Percentiles rank a stretch among this genome's conserved stretches.
Conservation (phyloP, 2,797 vertebrate genomes). For the Vespertilio murinus region DNA sequence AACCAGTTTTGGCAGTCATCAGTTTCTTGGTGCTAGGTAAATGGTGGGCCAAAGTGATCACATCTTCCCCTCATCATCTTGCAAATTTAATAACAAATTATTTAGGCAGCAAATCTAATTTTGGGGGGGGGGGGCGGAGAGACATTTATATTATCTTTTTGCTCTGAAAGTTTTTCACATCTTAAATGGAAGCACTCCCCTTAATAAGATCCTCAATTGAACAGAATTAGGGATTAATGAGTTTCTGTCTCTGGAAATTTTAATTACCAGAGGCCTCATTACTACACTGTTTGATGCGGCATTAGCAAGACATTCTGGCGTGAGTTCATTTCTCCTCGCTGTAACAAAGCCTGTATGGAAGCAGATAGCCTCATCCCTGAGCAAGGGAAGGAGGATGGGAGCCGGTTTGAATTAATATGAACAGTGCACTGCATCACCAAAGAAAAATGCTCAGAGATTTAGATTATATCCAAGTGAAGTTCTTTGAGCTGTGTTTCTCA, state of each 20-base stretch:
- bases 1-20: background rate
- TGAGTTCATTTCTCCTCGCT: slow-evolving; percentile 25
- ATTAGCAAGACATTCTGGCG: slow-evolving; percentile 33
- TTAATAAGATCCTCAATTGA: background rate
- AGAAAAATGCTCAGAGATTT: background rate
- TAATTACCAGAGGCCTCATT: slow-evolving; percentile 13
- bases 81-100: background rate
- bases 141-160: background rate
- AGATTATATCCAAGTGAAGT: background rate
- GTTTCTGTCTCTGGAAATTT: slow-evolving; percentile 33
- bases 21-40: background rate
- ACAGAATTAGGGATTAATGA: background rate
- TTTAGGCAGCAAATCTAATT: background rate
- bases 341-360: background rate
- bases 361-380: background rate
- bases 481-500: background rate
- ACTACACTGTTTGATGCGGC: background rate
- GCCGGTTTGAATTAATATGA: slow-evolving; percentile 10
- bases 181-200: background rate
- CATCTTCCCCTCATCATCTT: background rate
- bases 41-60: background rate
- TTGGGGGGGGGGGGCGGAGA: accelerated
- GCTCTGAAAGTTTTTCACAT: background rate
- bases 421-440: background rate
- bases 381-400: background rate